Evolutionary conservation across 2,888 invertebrate genomes (phyloP).

Genomic region (Drosophila colorata): DNA sequence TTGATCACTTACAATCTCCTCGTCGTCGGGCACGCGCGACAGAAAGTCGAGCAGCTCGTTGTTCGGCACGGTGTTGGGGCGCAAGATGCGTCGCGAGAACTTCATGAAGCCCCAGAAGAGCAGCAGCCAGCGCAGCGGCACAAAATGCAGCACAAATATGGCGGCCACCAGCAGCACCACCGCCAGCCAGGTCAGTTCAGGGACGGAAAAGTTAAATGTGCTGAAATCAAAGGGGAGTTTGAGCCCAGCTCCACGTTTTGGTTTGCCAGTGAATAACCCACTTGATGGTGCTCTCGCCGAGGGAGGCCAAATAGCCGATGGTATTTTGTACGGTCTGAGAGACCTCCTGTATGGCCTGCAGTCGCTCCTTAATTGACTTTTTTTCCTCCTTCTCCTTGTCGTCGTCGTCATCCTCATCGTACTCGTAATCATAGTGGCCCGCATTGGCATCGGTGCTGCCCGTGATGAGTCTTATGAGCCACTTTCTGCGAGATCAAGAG

Average conservation of each 20-base stretch:
- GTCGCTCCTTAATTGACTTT: slow-evolving; percentile 95
- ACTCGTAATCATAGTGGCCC: slow-evolving; percentile 87
- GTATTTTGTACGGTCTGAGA: slow-evolving; percentile 98
- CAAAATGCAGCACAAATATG: slow-evolving; percentile 92
- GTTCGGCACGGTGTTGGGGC: slow-evolving; percentile 98
- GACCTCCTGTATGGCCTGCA: slow-evolving; percentile 98
- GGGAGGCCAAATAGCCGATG: slow-evolving; percentile 96
- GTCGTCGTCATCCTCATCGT: slow-evolving; percentile 94
- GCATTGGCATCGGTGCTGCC: slow-evolving; percentile 79
- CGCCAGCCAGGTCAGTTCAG: slow-evolving; percentile 97
- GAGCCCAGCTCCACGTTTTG: neutral
- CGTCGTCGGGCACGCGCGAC: slow-evolving; percentile 97
- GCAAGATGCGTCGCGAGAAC: slow-evolving; percentile 95
- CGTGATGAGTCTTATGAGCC: slow-evolving; percentile 84
- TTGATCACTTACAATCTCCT: slow-evolving; percentile 90
- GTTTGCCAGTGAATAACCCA: slow-evolving; percentile 80
- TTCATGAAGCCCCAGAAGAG: slow-evolving; percentile 98
- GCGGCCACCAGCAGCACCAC: slow-evolving; percentile 91
- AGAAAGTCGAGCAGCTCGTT: slow-evolving; percentile 98
- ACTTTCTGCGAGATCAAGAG: slow-evolving; percentile 75
- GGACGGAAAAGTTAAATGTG: slow-evolving; percentile 98
- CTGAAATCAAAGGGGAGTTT: slow-evolving; percentile 86
- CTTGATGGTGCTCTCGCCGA: slow-evolving; percentile 98
- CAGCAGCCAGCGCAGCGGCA: slow-evolving; percentile 95
- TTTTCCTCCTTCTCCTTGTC: slow-evolving; percentile 98